phyloP scores from a whole-genome alignment of 2,888 invertebrate genomes.

The Acrobasis suavella region DNA sequence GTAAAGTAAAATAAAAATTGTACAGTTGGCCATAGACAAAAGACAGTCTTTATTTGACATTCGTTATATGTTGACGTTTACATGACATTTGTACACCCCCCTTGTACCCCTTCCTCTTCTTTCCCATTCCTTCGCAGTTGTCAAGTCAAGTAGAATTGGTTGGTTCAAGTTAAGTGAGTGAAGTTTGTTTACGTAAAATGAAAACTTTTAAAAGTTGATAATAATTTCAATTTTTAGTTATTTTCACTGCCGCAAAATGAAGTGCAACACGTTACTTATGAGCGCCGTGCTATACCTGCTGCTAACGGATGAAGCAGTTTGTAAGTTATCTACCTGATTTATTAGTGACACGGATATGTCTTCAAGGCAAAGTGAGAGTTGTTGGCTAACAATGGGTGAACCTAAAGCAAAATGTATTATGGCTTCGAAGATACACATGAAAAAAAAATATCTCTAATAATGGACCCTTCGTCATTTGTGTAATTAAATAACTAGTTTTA shows the following conservation, averaged over 20 bases:
- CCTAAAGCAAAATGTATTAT: neutral
- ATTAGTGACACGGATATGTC: conserved; percentile 49
- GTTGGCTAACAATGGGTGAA: conserved; percentile 24
- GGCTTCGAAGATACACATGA: neutral
- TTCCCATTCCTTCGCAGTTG: too few relatives aligned
- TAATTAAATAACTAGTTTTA: neutral
- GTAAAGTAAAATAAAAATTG: neutral
- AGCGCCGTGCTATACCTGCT: conserved; percentile 45
- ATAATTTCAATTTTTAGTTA: neutral
- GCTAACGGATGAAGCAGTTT: conserved; percentile 51
- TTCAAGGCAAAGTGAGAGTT: conserved; percentile 79
- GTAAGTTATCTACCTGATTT: conserved; percentile 59
- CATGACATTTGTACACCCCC: too few relatives aligned
- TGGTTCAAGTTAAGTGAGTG: neutral
- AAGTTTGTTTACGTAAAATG: conserved; percentile 2
- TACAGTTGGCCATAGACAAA: neutral
- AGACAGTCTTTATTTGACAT: too few relatives aligned
- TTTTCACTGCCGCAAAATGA: conserved; percentile 38
- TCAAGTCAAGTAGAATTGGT: too few relatives aligned
- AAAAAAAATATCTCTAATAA: neutral
- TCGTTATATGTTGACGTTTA: too few relatives aligned
- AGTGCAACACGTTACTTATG: conserved; percentile 42
- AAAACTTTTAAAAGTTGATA: conserved; percentile 15
- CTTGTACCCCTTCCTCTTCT: too few relatives aligned
- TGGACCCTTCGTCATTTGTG: neutral